These are phyloP conservation scores for Colletes latitarsis DNA, from an alignment of 1,140 invertebrate genomes.

Conservation along the genomic window DNA sequence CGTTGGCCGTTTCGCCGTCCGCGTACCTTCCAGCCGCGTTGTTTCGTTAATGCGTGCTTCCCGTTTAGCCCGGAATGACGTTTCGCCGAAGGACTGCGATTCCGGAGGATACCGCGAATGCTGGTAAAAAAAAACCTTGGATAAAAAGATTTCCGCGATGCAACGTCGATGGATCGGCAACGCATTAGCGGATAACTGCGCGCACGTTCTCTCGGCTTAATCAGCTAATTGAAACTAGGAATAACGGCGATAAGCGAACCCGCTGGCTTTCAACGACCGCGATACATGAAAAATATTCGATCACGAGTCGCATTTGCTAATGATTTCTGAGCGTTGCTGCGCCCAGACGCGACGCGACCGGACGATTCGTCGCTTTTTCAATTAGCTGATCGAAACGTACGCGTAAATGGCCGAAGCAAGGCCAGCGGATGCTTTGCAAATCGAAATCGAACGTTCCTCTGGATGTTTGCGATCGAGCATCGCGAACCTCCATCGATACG, in stretches of 20 bases:
- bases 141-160: background rate
- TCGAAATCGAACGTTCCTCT: background rate
- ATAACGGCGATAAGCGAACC: conserved; percentile 27
- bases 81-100: conserved; percentile 19
- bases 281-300: conserved; percentile 64
- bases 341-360: background rate
- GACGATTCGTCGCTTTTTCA: conserved; percentile 57
- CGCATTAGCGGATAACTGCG: conserved; percentile 36
- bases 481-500: too few species aligned
- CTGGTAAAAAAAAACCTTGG: background rate
- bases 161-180: conserved; percentile 23
- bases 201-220: conserved; percentile 43
- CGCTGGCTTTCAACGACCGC: conserved; percentile 33
- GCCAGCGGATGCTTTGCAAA: background rate
- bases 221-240: conserved; percentile 58
- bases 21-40: background rate
- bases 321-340: conserved; percentile 44
- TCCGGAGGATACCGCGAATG: background rate
- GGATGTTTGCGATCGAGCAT: too few species aligned
- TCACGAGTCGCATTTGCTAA: conserved; percentile 65
- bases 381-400: conserved; percentile 58
- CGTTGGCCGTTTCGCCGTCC: background rate
- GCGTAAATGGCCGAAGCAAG: background rate
- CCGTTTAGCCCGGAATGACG: background rate
- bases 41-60: conserved; percentile 3